Base-by-base conservation (phyloP, 1,140 invertebrate species). In the Bombus huntii region DNA sequence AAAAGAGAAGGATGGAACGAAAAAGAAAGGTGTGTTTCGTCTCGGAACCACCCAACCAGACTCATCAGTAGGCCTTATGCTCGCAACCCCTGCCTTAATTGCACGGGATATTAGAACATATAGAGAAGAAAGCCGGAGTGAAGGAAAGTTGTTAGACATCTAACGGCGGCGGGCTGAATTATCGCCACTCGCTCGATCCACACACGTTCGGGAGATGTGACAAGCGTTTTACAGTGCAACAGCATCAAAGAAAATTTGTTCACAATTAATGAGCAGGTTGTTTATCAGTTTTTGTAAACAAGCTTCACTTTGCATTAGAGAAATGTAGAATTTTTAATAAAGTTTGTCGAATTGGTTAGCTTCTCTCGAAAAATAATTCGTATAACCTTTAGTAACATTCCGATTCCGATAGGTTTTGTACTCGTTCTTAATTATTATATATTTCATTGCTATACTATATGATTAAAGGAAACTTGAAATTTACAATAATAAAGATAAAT, bases 261-360 rank as follows among this genome's bases (percentile, higher is more conserved):
- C 71, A 1, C 78, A 53, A 81, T 85, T 74, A 74, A 75, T 59
- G 59, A 85, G 37, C 79, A 81, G 84, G 84, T 85, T 85, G 71
- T 75, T 81, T 22, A 85, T 74, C 44, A 74, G 9, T 34, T 74
- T 85, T 15, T 44, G 8, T 75, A 75, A 72, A 81, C 6, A 1
- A n/a, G 37, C 75, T 66, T 73, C 47, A 62, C n/a, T 75, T 31
- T 5, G 9, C 15, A 3, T 31, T 13, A 31, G 3, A 80, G 15
- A 71, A 39, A n/a, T 9, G 28, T 57, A 42, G 25, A 18, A 9
- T 42, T 59, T 65, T 34, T 15, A 57, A 37, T 57, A 59, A 22
- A 37, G 5, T 18, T 47, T 47, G 18, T 22, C 18, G 2, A 18
- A n/a, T 13, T 71, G 39, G 9, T 71, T 34, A 8, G n/a, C 8